Conservation (phyloP, 2,888 invertebrate species). For the Orgyia antiqua region DNA sequence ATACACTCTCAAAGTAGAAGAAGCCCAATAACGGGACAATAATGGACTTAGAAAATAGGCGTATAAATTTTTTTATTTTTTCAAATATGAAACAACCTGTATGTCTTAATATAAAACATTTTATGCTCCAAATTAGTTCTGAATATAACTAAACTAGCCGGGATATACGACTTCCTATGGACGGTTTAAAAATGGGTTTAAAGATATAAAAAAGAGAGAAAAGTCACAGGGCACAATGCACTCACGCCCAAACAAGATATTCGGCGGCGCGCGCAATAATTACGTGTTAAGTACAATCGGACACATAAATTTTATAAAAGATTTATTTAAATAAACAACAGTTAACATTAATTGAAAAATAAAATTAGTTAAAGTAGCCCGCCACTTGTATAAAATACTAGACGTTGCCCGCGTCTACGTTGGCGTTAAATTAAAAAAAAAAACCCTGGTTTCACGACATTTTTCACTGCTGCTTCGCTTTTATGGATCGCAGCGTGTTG, state of each 20-base stretch:
- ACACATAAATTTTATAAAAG: constrained; percentile 19
- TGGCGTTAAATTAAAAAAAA: no score
- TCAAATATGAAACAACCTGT: no score
- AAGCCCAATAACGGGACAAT: no score
- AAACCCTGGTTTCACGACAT: no score
- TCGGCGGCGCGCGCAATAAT: constrained; percentile 50
- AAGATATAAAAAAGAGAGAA: constrained; percentile 44
- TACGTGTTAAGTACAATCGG: constrained; percentile 50
- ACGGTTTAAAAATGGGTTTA: constrained; percentile 58
- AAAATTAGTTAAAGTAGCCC: no score
- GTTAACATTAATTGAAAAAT: background rate
- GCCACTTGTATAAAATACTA: no score
- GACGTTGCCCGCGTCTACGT: no score
- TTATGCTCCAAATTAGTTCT: constrained; percentile 66
- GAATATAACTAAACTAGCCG: constrained; percentile 40
- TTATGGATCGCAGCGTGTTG: no score
- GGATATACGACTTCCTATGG: constrained; percentile 61
- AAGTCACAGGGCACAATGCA: constrained; percentile 50
- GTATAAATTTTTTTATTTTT: no score
- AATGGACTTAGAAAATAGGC: no score
- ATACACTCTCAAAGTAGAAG: no score
- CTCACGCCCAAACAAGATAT: constrained; percentile 56
- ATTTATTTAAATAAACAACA: background rate
- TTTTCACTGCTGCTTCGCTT: no score
- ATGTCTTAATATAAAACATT: constrained; percentile 44